Evolutionary conservation across 2,113 vertebrate species (phyloP), one percentile per base, ranked within the genome.

Genomic region (Lophius piscatorius): DNA sequence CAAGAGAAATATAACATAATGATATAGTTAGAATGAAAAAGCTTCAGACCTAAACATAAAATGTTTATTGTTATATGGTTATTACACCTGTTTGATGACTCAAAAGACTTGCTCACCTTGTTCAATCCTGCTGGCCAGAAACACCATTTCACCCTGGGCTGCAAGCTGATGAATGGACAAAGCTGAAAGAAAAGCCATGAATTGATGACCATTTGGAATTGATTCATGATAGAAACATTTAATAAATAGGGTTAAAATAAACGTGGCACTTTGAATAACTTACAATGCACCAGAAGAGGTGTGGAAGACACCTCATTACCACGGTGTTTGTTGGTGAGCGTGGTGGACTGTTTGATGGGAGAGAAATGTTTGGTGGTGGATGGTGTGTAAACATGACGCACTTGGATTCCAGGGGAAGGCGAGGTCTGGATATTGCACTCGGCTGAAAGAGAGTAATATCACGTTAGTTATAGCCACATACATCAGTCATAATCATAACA

Each of bases 291-390:
- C 74, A 98, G 90, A 4, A 98, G 91, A 38, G 97, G 97, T 12
- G 96, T 98, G 73, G 96, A 97, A 5, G 97, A 99, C 16, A 99
- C 94, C 83, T 97, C 96, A 1, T 99, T 99, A 78, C 97, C 97
- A 14, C 97, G 93, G 77, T 99, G 97, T 78, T 99, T 99, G 79
- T 99, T 99, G 74, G 97, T 99, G 73, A 99, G 90, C 0, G 97
- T 98, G 55, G 96, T 98, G 48, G 97, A 98, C 54, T 98, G 97
- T 56, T 99, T 99, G 86, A 99, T 98, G 20, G 97, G 97, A 36
- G 97, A 99, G 89, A 99, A 99, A 69, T 99, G 97, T 76, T 99
- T 99, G 66, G 95, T 97, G 70, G 96, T 96, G 80, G 96, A 98
- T 0, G 96, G 96, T 1, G 97, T 99, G 86, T 98, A 98, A 65